These are phyloP conservation scores for Rhimphoctona megacephalus DNA, from an alignment of 2,888 invertebrate species.

Conservation along the genomic window DNA sequence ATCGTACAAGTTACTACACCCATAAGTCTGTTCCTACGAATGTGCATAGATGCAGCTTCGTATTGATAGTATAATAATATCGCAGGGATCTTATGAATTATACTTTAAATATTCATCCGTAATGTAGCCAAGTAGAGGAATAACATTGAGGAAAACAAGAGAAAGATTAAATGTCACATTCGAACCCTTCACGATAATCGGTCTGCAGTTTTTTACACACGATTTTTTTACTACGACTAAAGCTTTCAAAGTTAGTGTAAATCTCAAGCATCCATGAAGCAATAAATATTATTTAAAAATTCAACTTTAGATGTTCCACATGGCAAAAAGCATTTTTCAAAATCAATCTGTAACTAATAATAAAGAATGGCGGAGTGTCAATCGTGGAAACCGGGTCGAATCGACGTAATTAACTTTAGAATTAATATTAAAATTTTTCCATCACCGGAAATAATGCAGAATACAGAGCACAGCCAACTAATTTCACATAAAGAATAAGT, in stretches of 20 bases:
- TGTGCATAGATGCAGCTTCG: background rate
- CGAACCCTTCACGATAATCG: too few relatives aligned
- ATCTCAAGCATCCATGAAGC: too few relatives aligned
- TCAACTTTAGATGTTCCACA: too few relatives aligned
- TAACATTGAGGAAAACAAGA: background rate
- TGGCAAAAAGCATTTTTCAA: background rate
- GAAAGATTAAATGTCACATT: background rate
- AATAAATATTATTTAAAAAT: too few relatives aligned
- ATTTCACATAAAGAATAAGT: background rate
- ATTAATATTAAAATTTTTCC: background rate
- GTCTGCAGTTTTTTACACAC: too few relatives aligned
- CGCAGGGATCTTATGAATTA: background rate
- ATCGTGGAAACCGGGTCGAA: background rate
- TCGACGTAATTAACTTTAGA: background rate
- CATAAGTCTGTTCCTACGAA: too few relatives aligned
- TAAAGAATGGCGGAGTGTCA: background rate
- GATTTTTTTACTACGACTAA: too few relatives aligned
- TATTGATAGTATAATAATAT: background rate
- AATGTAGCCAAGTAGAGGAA: background rate
- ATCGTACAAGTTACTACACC: too few relatives aligned
- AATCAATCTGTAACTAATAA: background rate
- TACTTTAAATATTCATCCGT: background rate
- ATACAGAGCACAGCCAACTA: constrained; percentile 2
- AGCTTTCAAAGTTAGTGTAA: too few relatives aligned
- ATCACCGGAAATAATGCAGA: background rate